Evolutionary conservation across 1,140 invertebrate genomes (phyloP).

Genomic region (Solenopsis invicta): DNA sequence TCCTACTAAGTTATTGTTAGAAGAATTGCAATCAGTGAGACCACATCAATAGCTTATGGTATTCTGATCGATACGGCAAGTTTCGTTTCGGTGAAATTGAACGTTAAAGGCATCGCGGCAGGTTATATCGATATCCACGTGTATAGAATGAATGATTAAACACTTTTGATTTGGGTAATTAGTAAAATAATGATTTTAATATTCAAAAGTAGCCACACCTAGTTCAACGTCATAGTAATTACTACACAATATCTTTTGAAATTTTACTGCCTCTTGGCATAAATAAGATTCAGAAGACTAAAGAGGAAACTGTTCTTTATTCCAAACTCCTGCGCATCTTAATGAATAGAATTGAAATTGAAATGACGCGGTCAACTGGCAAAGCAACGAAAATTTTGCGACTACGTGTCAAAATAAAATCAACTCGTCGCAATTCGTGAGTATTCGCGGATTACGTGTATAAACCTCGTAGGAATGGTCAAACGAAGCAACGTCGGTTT

Average conservation of each 20-base stretch:
- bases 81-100: conserved; percentile 23
- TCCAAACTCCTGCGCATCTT: background rate
- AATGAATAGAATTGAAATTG: conserved; percentile 39
- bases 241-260: background rate
- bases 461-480: conserved; percentile 72
- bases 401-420: conserved; percentile 41
- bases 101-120: background rate
- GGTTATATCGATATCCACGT: conserved; percentile 12
- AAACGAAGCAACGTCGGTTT: conserved; percentile 68
- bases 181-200: conserved; percentile 21
- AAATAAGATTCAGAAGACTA: background rate
- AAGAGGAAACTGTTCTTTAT: background rate
- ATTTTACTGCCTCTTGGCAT: background rate
- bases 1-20: background rate
- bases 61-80: conserved; percentile 12
- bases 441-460: conserved; percentile 43
- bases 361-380: conserved; percentile 41
- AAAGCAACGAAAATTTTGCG: conserved; percentile 26
- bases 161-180: background rate
- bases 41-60: background rate
- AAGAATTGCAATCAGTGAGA: background rate
- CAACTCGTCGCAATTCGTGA: background rate
- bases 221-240: background rate
- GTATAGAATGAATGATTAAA: conserved; percentile 11
- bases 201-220: background rate